phyloP scores from a whole-genome alignment of 2,888 invertebrate genomes.

The Oxyscelio sp. region DNA sequence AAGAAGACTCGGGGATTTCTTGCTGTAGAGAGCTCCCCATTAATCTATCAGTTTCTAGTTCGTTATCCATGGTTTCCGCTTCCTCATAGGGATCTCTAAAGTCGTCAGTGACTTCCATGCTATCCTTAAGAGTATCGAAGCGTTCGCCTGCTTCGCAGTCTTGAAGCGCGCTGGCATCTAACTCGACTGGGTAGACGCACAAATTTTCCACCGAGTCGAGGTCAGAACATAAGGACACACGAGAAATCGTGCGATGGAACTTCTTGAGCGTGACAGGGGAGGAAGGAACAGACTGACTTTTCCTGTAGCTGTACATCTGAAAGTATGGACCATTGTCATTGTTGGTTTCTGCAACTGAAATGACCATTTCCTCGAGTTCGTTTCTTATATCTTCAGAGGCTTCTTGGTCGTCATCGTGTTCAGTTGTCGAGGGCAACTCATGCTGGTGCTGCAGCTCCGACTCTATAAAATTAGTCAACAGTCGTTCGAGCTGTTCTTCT shows the following conservation, averaged over 20 bases:
- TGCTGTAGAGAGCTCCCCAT: not conserved
- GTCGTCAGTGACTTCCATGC: constrained; percentile 86
- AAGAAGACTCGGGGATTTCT: not conserved
- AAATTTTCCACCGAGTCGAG: constrained; percentile 84
- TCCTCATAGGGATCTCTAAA: constrained; percentile 87
- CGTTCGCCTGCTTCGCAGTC: constrained; percentile 79
- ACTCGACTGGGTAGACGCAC: constrained; percentile 81
- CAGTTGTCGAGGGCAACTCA: constrained; percentile 52
- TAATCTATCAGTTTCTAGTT: constrained; percentile 62
- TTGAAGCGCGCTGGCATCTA: constrained; percentile 81
- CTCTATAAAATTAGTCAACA: constrained; percentile 85
- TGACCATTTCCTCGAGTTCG: constrained; percentile 76
- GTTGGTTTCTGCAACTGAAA: constrained; percentile 56
- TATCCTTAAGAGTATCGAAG: constrained; percentile 89
- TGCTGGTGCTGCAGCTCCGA: constrained; percentile 79
- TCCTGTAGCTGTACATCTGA: constrained; percentile 82
- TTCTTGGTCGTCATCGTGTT: constrained; percentile 53
- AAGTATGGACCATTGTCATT: constrained; percentile 56
- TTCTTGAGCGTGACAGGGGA: constrained; percentile 82
- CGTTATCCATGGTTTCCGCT: constrained; percentile 80
- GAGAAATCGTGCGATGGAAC: constrained; percentile 76
- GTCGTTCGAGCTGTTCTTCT: constrained; percentile 84
- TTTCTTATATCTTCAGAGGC: constrained; percentile 43
- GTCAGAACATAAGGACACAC: constrained; percentile 82
- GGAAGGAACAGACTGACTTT: constrained; percentile 84